Conservation (phyloP, 2,113 vertebrate genomes). For the Hydrochoerus hydrochaeris region DNA sequence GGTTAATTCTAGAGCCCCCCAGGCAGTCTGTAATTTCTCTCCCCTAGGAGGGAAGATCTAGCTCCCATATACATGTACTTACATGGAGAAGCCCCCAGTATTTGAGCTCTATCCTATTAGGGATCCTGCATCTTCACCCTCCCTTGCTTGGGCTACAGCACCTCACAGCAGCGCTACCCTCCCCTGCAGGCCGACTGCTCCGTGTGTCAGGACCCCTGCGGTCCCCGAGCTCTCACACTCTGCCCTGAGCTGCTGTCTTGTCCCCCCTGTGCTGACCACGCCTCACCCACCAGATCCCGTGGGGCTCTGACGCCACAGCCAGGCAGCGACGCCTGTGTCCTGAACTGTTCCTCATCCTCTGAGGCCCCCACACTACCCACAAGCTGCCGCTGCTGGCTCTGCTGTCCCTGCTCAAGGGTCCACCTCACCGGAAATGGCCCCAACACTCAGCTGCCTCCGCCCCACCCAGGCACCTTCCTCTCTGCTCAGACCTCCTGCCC, state of each 20-base stretch:
- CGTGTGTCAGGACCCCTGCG: not conserved
- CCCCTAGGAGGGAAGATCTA: not conserved
- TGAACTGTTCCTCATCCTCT: not conserved
- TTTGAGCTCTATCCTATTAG: too few relatives aligned
- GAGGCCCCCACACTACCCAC: not conserved
- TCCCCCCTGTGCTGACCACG: not conserved
- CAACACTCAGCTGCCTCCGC: not conserved
- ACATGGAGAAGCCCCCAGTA: not conserved
- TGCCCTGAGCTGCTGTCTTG: not conserved
- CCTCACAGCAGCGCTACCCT: not conserved
- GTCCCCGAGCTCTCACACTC: not conserved
- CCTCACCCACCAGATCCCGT: not conserved
- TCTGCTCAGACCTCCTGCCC: not conserved
- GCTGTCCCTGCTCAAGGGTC: not conserved
- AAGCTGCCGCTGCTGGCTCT: too few relatives aligned
- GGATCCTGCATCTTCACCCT: too few relatives aligned
- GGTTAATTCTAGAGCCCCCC: not conserved
- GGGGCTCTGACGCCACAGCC: not conserved
- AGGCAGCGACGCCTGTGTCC: not conserved
- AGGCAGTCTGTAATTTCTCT: not conserved
- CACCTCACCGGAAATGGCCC: not conserved
- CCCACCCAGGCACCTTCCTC: not conserved
- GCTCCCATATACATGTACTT: not conserved
- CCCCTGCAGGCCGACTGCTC: not conserved
- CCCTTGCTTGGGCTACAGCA: not conserved